Conservation (phyloP, 2,888 invertebrate genomes). For the Pandemis cinnamomeana region DNA sequence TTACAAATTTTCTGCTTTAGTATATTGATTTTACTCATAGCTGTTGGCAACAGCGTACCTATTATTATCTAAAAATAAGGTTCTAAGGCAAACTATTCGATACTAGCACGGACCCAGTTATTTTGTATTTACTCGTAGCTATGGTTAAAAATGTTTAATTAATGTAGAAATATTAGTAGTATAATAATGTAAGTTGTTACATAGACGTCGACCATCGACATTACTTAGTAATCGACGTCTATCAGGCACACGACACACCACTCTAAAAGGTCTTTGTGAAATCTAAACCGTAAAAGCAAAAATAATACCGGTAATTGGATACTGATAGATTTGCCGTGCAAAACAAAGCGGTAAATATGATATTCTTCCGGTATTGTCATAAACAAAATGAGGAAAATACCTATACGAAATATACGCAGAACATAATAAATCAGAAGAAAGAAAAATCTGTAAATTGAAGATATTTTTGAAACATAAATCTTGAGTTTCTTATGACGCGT, state of each 20-base stretch:
- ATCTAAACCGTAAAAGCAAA: slow-evolving; percentile 5
- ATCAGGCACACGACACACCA: background rate
- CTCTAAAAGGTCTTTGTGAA: slow-evolving; percentile 9
- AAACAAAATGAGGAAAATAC: background rate
- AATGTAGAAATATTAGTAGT: background rate
- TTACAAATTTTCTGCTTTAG: background rate
- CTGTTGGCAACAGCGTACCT: no score
- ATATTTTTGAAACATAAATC: no score
- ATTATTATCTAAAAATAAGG: no score
- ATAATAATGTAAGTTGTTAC: background rate
- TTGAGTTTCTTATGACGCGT: no score
- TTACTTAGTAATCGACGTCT: background rate
- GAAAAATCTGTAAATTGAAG: no score
- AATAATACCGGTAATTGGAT: slow-evolving; percentile 5
- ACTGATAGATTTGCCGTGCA: background rate
- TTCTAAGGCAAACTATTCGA: no score
- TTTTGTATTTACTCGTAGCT: background rate
- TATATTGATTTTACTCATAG: background rate
- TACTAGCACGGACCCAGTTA: background rate
- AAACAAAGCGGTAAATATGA: background rate
- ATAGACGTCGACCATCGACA: background rate
- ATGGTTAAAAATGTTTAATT: background rate
- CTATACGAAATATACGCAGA: background rate
- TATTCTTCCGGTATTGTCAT: background rate
- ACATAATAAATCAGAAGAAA: no score